Evolutionary conservation across 1,140 invertebrate species (phyloP).

Genomic region (Nixonia krombeini): DNA sequence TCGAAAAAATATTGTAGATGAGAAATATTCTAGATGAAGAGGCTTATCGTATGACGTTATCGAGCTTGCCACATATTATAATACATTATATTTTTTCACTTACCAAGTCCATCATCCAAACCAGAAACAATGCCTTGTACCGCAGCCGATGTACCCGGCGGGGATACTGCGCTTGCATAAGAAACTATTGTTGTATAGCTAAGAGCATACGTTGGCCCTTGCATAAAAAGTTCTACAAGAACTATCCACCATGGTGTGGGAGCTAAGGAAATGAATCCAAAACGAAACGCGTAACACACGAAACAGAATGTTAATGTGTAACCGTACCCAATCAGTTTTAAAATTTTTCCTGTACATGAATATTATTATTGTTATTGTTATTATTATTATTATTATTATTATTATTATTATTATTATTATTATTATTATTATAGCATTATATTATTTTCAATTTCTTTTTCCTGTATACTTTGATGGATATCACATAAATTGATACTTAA

Average conservation of each 20-base stretch:
- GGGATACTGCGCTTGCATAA: slow-evolving; percentile 81
- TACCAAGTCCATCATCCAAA: slow-evolving; percentile 85
- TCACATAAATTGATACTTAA: no score
- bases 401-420: no score
- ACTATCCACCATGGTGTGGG: slow-evolving; percentile 82
- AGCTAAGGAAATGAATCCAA: slow-evolving; percentile 79
- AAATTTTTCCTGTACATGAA: slow-evolving; percentile 77
- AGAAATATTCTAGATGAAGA: no score
- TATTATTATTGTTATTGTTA: slow-evolving; percentile 23
- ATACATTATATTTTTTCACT: slow-evolving; percentile 32
- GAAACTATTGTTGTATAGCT: slow-evolving; percentile 84
- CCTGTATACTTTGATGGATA: no score
- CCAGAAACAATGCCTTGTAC: slow-evolving; percentile 87
- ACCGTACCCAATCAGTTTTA: slow-evolving; percentile 79
- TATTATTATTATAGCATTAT: no score
- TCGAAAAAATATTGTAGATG: no score
- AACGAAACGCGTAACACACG: slow-evolving; percentile 77
- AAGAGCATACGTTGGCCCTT: slow-evolving; percentile 84
- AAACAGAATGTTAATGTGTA: slow-evolving; percentile 81
- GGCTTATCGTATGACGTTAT: no score
- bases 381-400: not conserved
- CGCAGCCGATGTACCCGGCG: slow-evolving; percentile 84
- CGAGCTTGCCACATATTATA: slow-evolving; percentile 1
- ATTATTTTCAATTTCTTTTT: not conserved
- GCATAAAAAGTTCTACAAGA: slow-evolving; percentile 79